Base-by-base conservation (phyloP, 2,113 vertebrate genomes). In the Speoplatyrhinus poulsoni region DNA sequence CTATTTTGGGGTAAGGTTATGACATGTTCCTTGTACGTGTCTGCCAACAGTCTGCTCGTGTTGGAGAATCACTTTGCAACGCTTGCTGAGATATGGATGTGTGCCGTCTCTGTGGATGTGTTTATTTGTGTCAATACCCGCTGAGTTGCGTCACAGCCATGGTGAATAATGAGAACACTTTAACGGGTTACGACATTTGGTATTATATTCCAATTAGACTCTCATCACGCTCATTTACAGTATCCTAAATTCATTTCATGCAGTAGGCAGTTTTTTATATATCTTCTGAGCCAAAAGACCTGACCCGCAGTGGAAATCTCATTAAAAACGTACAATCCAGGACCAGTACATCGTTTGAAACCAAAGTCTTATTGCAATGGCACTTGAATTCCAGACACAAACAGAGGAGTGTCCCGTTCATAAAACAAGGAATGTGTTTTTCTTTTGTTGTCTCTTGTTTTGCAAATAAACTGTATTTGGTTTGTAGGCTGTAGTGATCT, bases 1-100 rank as follows among this genome's bases (percentile, higher is more conserved):
- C 81, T 89, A 88, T 83, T 86, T 87, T 83, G 77, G 75, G 68
- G 84, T 71, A 70, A 80, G 79, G 78, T 79, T 77, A 81, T 84
- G 80, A 87, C 77, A 71, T 79, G 16, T 3, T 47, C 62, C 33
- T 73, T 26, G 10, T 66, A 50, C 41, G n/a, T 57, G 62, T 54
- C 53, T 62, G 68, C 55, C 63, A 55, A 68, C 72, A 79, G 68
- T 61, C 70, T 69, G 66, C 58, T 64, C 4, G 56, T 47, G 46
- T 82, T 64, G 48, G 46, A 71, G 71, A 82, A 65, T 81, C 50
- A 8, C 48, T 70, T 66, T 48, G 32, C 57, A 16, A 6, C 19
- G 50, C 49, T 11, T 65, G 50, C 36, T 82, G 3, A 26, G 32
- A 56, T 65, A 59, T 17, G 46, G 57, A 47, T 67, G 75, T 76